Evolutionary conservation across 2,113 vertebrate species (phyloP).

Genomic region (Ictalurus punctatus): DNA sequence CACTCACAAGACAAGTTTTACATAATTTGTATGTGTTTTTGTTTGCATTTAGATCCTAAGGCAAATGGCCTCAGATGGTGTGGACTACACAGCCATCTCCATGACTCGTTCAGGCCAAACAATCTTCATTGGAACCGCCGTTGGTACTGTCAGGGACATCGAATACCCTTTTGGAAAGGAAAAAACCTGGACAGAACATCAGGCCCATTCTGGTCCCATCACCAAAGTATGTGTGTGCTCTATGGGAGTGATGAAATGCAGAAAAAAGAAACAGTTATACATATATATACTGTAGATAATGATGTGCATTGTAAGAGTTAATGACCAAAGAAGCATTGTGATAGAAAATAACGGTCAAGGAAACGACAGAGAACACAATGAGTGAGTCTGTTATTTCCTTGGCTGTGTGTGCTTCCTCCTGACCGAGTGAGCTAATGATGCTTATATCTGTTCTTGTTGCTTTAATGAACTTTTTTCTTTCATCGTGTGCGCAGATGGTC

Average conservation of each 20-base stretch:
- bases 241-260: not conserved
- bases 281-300: not conserved
- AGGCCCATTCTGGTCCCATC: constrained; percentile 11
- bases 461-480: not conserved
- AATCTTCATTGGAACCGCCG: not conserved
- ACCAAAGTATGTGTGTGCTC: not conserved
- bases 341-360: not conserved
- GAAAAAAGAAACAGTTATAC: not conserved
- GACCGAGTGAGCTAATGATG: not conserved
- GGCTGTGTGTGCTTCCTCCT: not conserved
- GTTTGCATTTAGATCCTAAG: not conserved
- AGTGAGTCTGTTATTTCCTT: not conserved
- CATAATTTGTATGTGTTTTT: not conserved
- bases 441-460: not conserved
- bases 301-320: not conserved
- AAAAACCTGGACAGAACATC: not conserved
- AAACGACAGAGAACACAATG: not conserved
- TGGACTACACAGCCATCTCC: not conserved
- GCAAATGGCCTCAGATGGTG: not conserved
- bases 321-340: not conserved
- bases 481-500: not conserved
- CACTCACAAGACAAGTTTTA: not conserved
- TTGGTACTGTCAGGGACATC: not conserved
- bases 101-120: not conserved
- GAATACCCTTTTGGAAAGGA: not conserved